Evolutionary conservation across 2,113 vertebrate species (phyloP).

Genomic region (Aspiorhynchus laticeps): DNA sequence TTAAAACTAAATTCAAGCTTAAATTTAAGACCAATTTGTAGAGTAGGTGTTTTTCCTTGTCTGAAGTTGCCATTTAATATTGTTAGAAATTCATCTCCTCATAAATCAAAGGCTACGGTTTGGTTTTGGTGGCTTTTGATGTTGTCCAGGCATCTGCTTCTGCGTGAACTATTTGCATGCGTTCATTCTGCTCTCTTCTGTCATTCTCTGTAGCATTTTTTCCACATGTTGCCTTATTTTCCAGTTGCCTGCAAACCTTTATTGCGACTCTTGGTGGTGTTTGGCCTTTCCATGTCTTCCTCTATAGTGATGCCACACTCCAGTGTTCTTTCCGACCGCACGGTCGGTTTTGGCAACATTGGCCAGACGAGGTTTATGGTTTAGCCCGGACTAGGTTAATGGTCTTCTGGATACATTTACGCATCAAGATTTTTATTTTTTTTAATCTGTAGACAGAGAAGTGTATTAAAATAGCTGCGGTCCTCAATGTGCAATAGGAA

Average conservation of each 20-base stretch:
- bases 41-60: constrained; percentile 6
- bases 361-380: constrained; percentile 47
- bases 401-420: constrained; percentile 32
- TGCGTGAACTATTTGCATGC: constrained; percentile 17
- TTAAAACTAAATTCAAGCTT: not conserved
- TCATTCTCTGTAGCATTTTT: constrained; percentile 35
- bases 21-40: not conserved
- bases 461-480: constrained; percentile 30
- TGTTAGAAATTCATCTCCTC: constrained; percentile 21
- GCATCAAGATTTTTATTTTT: not conserved
- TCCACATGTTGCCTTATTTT: constrained; percentile 46
- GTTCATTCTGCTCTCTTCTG: constrained; percentile 10
- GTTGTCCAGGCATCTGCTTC: constrained; percentile 26
- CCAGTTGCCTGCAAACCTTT: constrained; percentile 38
- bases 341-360: constrained; percentile 24
- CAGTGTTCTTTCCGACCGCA: constrained; percentile 46
- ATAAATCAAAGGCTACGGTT: constrained; percentile 19
- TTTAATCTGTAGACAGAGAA: not conserved
- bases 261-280: constrained; percentile 30
- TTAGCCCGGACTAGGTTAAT: constrained; percentile 43
- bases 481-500: constrained; percentile 13
- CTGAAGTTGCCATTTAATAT: constrained; percentile 14
- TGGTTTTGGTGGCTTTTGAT: constrained; percentile 16
- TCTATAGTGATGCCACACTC: constrained; percentile 32
- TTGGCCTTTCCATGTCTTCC: constrained; percentile 41